Base-by-base conservation (phyloP, 1,140 invertebrate species). In the Halotydeus destructor region DNA sequence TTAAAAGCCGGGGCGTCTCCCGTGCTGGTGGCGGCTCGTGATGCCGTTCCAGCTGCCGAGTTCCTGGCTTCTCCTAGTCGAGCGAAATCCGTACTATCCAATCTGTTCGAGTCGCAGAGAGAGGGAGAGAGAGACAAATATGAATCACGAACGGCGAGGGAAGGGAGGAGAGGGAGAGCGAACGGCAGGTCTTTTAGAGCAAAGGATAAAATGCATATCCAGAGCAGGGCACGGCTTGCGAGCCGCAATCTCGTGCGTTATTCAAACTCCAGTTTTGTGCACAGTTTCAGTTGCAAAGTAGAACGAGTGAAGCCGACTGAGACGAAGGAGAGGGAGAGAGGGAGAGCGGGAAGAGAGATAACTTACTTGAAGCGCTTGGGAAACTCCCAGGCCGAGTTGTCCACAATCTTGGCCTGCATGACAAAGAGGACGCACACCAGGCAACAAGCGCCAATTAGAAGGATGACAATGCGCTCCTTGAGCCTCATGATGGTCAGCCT, bases 381-480 rank as follows among this genome's bases (percentile, higher is more conserved):
- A 9, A 30, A 30, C n/a, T 37, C 21, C 21, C 24, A 19, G 19
- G 19, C 14, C 19, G 9, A 18, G n/a, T 27, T 27, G 23, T 39
- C 38, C 6, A 27, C 25, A 27, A 39, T 39, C 9, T 25, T 39
- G 5, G 41, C 32, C n/a, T 32, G 30, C 14, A 43, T 43, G 3
- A 43, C 33, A 21, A 43, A 43, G 12, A 43, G 36, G 8, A 43
- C 18, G 21, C 31, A 34, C 5, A 43, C n/a, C 11, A 26, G 22
- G 31, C 44, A 44, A 21, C 40, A 30, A 11, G 41, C 12, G 12
- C 30, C 39, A 12, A 45, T 45, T 21, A 41, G 19, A 23, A 45
- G 25, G 14, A 45, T 27, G 9, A 45, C 40, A 34, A 45, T 33
- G 9, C 44, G 37, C 23, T 45, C 44, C 27, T 45, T 45, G 3